Evolutionary conservation across 1,140 invertebrate species (phyloP).

Genomic region (Venturia canescens): DNA sequence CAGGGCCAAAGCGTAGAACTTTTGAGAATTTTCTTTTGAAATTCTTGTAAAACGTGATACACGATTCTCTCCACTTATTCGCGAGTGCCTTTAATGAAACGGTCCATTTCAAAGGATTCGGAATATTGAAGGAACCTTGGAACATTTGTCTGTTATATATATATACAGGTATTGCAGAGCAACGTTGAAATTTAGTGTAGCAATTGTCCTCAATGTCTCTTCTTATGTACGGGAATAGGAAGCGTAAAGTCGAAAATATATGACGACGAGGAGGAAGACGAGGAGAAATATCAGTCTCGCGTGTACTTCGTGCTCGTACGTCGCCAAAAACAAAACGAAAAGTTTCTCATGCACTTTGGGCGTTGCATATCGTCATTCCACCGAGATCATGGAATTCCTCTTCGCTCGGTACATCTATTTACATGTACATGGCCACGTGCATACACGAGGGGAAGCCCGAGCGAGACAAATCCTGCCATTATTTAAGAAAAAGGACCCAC

Average conservation of each 20-base stretch:
- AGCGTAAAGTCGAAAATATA: conserved; percentile 8
- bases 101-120: too few species aligned
- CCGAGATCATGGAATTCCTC: conserved; percentile 8
- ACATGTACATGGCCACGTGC: not conserved
- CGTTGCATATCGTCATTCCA: not conserved
- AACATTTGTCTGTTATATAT: too few species aligned
- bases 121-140: too few species aligned
- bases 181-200: too few species aligned
- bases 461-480: conserved; percentile 5
- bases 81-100: too few species aligned
- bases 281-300: not conserved
- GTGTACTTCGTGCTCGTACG: not conserved
- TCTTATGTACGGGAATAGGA: not conserved
- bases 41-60: too few species aligned
- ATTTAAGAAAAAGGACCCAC: not conserved
- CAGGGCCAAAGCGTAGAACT: too few species aligned
- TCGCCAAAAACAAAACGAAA: conserved; percentile 6
- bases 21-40: too few species aligned
- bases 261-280: not conserved
- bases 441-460: not conserved
- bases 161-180: too few species aligned
- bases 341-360: not conserved
- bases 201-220: too few species aligned
- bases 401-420: not conserved
- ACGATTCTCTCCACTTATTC: too few species aligned